These are phyloP conservation scores for Poeciliopsis occidentalis DNA, from an alignment of 2,113 vertebrate species.

Conservation along the genomic window DNA sequence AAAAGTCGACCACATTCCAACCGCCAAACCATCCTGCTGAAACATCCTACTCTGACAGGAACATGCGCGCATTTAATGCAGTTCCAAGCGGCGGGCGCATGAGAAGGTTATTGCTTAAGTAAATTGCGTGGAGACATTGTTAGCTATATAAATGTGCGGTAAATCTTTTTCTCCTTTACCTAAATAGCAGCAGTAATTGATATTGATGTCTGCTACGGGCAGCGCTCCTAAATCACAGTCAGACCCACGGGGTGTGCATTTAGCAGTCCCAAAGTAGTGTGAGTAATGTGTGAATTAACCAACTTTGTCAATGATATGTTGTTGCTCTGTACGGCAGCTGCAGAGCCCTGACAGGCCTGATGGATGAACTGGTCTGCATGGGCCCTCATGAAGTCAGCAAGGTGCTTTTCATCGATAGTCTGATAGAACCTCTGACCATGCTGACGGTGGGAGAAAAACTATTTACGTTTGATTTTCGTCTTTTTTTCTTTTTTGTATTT, in stretches of 20 bases:
- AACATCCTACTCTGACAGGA: neutral
- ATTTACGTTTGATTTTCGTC: slow-evolving; percentile 15
- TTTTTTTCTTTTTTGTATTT: neutral
- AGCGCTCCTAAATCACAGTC: slow-evolving; percentile 71
- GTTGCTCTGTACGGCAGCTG: slow-evolving; percentile 55
- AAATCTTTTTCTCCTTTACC: slow-evolving; percentile 46
- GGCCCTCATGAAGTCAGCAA: slow-evolving; percentile 72
- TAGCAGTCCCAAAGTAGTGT: slow-evolving; percentile 53
- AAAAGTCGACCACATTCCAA: too few relatives aligned
- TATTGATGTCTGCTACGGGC: slow-evolving; percentile 71
- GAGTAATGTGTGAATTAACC: slow-evolving; percentile 73
- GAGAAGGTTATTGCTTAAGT: slow-evolving; percentile 30
- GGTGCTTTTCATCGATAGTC: slow-evolving; percentile 84
- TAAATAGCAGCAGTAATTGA: slow-evolving; percentile 75
- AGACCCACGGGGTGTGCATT: slow-evolving; percentile 39
- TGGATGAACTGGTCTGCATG: slow-evolving; percentile 76
- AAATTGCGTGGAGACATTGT: slow-evolving; percentile 35
- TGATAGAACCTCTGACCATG: slow-evolving; percentile 87
- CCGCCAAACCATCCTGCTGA: too few relatives aligned
- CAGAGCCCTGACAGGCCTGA: slow-evolving; percentile 63
- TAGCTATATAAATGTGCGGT: slow-evolving; percentile 49
- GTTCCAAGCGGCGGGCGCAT: neutral
- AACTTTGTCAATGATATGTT: slow-evolving; percentile 73
- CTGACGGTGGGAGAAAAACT: slow-evolving; percentile 75
- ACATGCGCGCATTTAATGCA: neutral